Conservation (phyloP, 2,797 vertebrate species). For the Typhlichthys subterraneus region DNA sequence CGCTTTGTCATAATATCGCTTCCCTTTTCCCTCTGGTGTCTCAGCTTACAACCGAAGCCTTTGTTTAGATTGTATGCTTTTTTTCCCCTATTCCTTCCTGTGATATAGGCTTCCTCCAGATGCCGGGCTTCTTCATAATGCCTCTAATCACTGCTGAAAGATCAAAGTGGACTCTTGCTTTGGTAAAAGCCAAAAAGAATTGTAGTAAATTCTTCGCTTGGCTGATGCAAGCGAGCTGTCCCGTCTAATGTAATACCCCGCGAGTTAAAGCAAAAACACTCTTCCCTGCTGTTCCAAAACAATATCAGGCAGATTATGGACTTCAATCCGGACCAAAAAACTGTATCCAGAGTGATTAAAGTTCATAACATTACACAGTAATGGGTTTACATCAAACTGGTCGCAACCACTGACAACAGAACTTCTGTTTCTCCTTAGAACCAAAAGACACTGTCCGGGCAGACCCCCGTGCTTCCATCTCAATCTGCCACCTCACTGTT, state of each 20-base stretch:
- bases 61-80: conserved; percentile 42
- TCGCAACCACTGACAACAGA: background rate
- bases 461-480: background rate
- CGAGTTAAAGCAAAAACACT: conserved; percentile 32
- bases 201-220: conserved; percentile 29
- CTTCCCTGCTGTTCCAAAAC: conserved; percentile 32
- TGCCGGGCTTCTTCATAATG: background rate
- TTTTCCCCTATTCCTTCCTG: conserved; percentile 3
- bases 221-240: conserved; percentile 8
- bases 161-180: conserved; percentile 44
- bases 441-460: too few relatives aligned
- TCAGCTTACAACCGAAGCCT: conserved; percentile 25
- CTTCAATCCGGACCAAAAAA: conserved; percentile 30
- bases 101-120: conserved; percentile 32
- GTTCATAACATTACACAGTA: conserved; percentile 5
- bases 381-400: background rate
- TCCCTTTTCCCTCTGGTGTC: conserved; percentile 45
- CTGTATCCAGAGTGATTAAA: conserved; percentile 24
- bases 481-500: conserved; percentile 21
- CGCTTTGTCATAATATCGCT: conserved; percentile 62
- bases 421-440: conserved; percentile 35
- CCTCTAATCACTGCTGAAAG: conserved; percentile 52
- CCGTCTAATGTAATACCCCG: conserved; percentile 36
- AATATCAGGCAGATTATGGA: conserved; percentile 39
- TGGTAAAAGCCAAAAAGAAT: conserved; percentile 32